Evolutionary conservation across 2,888 invertebrate genomes (phyloP), one percentile per base, ranked within the genome.

Genomic region (Drosophila kanekoi): DNA sequence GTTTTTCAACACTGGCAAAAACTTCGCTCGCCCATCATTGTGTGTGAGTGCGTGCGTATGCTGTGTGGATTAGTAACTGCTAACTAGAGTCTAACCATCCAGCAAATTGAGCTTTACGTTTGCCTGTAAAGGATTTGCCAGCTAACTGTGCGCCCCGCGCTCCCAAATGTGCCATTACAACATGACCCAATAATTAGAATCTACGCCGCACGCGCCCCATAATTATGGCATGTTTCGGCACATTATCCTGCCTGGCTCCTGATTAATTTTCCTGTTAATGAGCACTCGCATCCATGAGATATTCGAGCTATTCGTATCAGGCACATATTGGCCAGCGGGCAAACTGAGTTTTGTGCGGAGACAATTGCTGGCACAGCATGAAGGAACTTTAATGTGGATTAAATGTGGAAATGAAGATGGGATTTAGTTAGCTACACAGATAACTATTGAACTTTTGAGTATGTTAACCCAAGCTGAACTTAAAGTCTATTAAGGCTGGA

Each of bases 251-350:
- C 33, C 10, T 35, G 28, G 14, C n/a, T 1, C 28, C 40, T 54
- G 58, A 58, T 58, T 51, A 51, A 56, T 44, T 71, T 51, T 23
- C 18, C 38, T 49, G 63, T 54, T 70, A 70, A 70, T 53, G 62
- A 43, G 32, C n/a, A 41, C 9, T 32, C 45, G 43, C 35, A 8
- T 16, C 14, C 16, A 16, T 23, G 33, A 10, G 28, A 48, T 35
- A n/a, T 18, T 35, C 4, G 18, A 48, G 10, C 11, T 61, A 61
- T 49, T 41, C 16, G 20, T 4, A 20, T 13, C 5, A 10, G 16
- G 16, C 28, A 10, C 2, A 43, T 5, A 48, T 28, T 2, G 18
- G 1, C 1, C 35, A 11, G 23, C 11, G 3, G 35, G n/a, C 5
- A 23, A 16, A 52, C 14, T 32, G 4, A 32, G 8, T 10, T 20